Base-by-base conservation (phyloP, 2,797 vertebrate species). In the Phoeniculus purpureus region DNA sequence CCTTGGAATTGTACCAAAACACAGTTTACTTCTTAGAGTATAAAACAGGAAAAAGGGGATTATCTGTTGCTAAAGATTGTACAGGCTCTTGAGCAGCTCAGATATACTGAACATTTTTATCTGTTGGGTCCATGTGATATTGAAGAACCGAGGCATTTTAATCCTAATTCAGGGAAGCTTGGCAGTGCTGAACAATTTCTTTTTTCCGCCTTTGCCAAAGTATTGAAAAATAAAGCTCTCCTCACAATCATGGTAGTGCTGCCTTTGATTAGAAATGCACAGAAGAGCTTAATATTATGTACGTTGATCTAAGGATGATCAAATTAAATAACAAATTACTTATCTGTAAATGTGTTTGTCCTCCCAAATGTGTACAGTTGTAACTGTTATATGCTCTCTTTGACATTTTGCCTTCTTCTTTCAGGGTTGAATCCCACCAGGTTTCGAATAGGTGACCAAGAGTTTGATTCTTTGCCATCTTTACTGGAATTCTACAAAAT, bases 401-500 rank as follows among this genome's bases (percentile, higher is more conserved):
- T 98, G 96, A 97, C 89, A 5, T 18, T 20, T 13, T 80, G 60
- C 75, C 95, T 97, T 82, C 65, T 96, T 79, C 86, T 85, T 75
- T 31, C 96, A 99, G 99, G 98, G 85, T 94, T 98, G 95, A 97
- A 94, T 81, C 98, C 97, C 85, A 98, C 98, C 62, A 98, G 98
- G 85, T 99, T 99, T 96, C 99, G 99, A 84, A 99, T 99, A 85
- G 99, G 99, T 60, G 99, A 99, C 97, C 99, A 99, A 97, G 99
- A 99, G 95, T 99, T 99, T 84, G 99, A 99, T 22, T 99, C 99
- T 67, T 98, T 99, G 91, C 98, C 98, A 48, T 98, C 98, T 96
- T 97, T 99, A 97, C 97, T 99, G 97, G 99, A 99, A 97, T 99
- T 99, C 98, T 99, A 99, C 96, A 99, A 99, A 98, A 99, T 99